Base-by-base conservation (phyloP, 2,113 vertebrate genomes). In the Calyptommatus sinebrachiatus region DNA sequence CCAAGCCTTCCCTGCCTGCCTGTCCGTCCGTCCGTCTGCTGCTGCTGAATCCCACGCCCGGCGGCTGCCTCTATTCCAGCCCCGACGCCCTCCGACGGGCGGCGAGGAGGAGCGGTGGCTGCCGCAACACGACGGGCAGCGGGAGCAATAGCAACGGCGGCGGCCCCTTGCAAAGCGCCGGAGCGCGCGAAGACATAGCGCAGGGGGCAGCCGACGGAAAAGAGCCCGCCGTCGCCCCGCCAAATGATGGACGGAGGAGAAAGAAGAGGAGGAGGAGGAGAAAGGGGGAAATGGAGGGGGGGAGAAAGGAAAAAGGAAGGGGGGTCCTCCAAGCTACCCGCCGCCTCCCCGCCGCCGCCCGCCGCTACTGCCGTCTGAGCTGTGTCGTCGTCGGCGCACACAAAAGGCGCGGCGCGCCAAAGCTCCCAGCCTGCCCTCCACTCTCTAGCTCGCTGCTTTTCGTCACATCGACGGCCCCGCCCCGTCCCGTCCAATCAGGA, bases 101-200 rank as follows among this genome's bases (percentile, higher is more conserved):
- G 80, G 71, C 10, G 2, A 53, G 41, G 8, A 12, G 63, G 0
- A 1, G 71, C 18, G 7, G 28, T 18, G 18, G 71, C 71, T 16
- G 71, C 48, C 48, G 24, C 48, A 4, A 50, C 71, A 7, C 48
- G n/a, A 50, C 11, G n/a, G 8, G 71, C 48, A 28, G 50, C 50
- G 9, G 53, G 9, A 62, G 57, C 73, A 22, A n/a, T 21, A 5
- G 41, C 16, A 45, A 21, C 69, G 84, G 88, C 86, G 90, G 90
- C 92, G 92, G 92, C 95, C 94, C 92, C 91, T 92, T 89, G 89
- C 91, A 81, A 93, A 91, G 89, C 91, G 87, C 63, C 12, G 83
- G 88, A 89, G 87, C 92, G 83, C 92, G 82, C 88, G 91, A 89
- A 95, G 82, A 90, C 96, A 96, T 96, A 94, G 95, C 94, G 96